phyloP scores from a whole-genome alignment of 2,888 invertebrate genomes.

The Tetanocera ferruginea region DNA sequence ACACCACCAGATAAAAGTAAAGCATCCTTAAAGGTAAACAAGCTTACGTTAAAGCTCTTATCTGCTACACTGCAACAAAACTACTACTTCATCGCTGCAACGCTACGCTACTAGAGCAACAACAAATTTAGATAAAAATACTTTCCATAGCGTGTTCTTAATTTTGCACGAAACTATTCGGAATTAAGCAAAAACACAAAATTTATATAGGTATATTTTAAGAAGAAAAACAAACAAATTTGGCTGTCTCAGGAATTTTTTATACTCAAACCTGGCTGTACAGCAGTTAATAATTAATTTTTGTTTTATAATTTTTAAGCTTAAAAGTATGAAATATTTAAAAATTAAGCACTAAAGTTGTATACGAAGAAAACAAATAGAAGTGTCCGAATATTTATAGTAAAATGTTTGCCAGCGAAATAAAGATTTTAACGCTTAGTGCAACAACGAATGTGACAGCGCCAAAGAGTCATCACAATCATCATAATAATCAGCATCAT shows the following conservation, averaged over 20 bases:
- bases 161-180: neutral
- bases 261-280: slow-evolving; percentile 45
- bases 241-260: slow-evolving; percentile 39
- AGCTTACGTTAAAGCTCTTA: too few species aligned
- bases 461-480: slow-evolving; percentile 13
- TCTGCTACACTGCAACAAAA: neutral
- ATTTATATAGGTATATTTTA: slow-evolving; percentile 2
- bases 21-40: too few species aligned
- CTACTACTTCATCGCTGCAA: neutral
- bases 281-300: slow-evolving; percentile 35
- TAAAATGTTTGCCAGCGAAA: slow-evolving; percentile 51
- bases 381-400: neutral
- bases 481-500: neutral
- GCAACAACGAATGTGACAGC: slow-evolving; percentile 43
- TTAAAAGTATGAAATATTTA: slow-evolving; percentile 8
- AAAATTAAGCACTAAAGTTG: slow-evolving; percentile 38
- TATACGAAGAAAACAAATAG: slow-evolving; percentile 19
- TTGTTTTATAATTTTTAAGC: slow-evolving; percentile 35
- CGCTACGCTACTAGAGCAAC: neutral
- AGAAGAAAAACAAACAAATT: neutral
- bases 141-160: neutral
- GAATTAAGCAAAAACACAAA: neutral
- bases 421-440: slow-evolving; percentile 61
- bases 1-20: too few species aligned
- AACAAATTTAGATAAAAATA: neutral